Evolutionary conservation across 1,140 invertebrate genomes (phyloP), one percentile per base, ranked within the genome.

Genomic region (Eueides isabella): DNA sequence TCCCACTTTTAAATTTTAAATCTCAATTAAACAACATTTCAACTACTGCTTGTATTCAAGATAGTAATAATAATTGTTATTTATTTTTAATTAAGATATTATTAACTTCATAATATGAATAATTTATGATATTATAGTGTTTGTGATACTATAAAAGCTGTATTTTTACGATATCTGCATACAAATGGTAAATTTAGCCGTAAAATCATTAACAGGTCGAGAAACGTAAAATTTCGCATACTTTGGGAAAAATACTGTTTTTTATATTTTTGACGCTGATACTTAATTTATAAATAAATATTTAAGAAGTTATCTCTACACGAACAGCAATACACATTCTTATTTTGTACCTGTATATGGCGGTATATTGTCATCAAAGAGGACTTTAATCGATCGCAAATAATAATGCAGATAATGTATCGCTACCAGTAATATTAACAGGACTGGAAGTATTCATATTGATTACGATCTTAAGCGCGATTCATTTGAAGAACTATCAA

Each of bases 401-500:
- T 67, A 67, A 67, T 76, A 74, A 61, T 73, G 63, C 71, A 62
- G 71, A 79, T 79, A 76, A 78, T 62, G 63, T 48, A 65, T 72
- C 71, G 74, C 77, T 79, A 79, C 71, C 35, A 71, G 71, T 76
- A 71, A 33, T 65, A 64, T 63, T 33, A 55, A 31, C 44, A 31
- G 71, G 62, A 67, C 63, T 72, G 44, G 55, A 61, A 73, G 48
- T 76, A 55, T 68, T 61, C 33, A 14, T 71, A 68, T 64, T 38
- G 44, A 65, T 68, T 68, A 75, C 30, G 62, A 76, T 67, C 33
- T 23, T 41, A 64, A 28, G 31, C 23, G 41, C 41, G 66, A 71
- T 67, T 61, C 44, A 73, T 76, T 33, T 29, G 33, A 23, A 76
- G 35, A 38, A 38, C 76, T 78, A 80, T 80, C 79, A 28, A 31